phyloP scores from a whole-genome alignment of 2,113 vertebrate species.

The Plotosus lineatus region DNA sequence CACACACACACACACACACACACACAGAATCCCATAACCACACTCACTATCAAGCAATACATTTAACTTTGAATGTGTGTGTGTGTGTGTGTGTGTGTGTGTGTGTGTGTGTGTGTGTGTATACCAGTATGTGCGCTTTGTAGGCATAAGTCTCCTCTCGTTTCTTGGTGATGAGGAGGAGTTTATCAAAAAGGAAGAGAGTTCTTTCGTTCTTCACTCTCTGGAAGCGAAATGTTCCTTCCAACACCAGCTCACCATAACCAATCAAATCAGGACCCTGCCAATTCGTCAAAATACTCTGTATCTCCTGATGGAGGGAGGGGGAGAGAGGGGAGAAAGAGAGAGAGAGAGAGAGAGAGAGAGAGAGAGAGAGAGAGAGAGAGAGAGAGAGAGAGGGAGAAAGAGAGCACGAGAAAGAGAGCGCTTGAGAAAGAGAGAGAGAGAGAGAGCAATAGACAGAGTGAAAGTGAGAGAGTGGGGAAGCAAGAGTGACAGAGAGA shows the following conservation, averaged over 20 bases:
- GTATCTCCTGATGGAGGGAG: slow-evolving; percentile 84
- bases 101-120: slow-evolving; percentile 47
- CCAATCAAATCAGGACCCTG: slow-evolving; percentile 95
- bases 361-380: too few relatives aligned
- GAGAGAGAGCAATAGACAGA: too few relatives aligned
- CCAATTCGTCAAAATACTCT: slow-evolving; percentile 97
- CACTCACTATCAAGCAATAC: too few relatives aligned
- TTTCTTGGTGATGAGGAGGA: slow-evolving; percentile 95
- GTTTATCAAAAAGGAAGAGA: slow-evolving; percentile 92
- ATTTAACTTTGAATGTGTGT: not conserved
- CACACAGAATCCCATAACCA: too few relatives aligned
- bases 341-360: too few relatives aligned
- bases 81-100: not conserved
- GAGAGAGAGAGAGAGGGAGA: too few relatives aligned
- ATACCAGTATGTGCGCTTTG: slow-evolving; percentile 95
- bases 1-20: too few relatives aligned
- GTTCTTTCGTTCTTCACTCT: slow-evolving; percentile 95
- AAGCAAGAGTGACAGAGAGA: too few relatives aligned
- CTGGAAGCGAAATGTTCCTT: slow-evolving; percentile 95
- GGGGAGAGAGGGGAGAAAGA: not conserved
- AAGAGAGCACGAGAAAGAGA: too few relatives aligned
- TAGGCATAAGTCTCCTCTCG: slow-evolving; percentile 91
- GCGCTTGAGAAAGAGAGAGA: too few relatives aligned
- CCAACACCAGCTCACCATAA: slow-evolving; percentile 92
- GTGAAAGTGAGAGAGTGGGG: too few relatives aligned